Evolutionary conservation across 2,797 vertebrate species (phyloP).

Genomic region (Morelia viridis): DNA sequence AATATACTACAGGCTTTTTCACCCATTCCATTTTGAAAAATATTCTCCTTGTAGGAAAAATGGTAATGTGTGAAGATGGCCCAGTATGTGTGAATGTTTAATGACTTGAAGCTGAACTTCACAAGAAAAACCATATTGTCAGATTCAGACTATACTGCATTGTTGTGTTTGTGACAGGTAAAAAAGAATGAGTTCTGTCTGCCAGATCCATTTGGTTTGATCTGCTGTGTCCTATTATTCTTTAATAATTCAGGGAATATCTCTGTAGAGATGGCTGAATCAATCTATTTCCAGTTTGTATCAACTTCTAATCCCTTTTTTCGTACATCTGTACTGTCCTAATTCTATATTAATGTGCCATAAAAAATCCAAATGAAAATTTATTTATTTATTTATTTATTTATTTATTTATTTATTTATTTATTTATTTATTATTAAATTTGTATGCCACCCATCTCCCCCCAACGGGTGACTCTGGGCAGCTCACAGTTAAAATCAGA

Average conservation of each 20-base stretch:
- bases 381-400: not conserved
- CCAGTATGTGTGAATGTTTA: constrained; percentile 4
- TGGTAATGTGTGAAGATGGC: constrained; percentile 5
- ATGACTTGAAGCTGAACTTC: constrained; percentile 6
- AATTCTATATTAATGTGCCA: not conserved
- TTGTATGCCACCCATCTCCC: too few relatives aligned
- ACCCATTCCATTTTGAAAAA: not conserved
- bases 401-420: not conserved
- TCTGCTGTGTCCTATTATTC: not conserved
- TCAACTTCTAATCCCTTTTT: not conserved
- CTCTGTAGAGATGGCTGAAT: not conserved
- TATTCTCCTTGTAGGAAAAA: constrained; percentile 17
- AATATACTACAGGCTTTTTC: constrained; percentile 3
- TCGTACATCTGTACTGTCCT: not conserved
- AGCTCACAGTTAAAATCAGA: too few relatives aligned
- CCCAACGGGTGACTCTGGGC: too few relatives aligned
- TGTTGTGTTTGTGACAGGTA: not conserved
- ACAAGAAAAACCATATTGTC: not conserved
- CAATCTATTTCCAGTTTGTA: not conserved
- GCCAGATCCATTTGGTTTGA: not conserved
- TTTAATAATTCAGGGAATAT: not conserved
- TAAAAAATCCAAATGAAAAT: not conserved
- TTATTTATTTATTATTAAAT: too few relatives aligned
- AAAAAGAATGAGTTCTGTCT: not conserved
- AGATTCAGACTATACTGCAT: not conserved